Conservation (phyloP, 2,113 vertebrate species). For the Perognathus longimembris region DNA sequence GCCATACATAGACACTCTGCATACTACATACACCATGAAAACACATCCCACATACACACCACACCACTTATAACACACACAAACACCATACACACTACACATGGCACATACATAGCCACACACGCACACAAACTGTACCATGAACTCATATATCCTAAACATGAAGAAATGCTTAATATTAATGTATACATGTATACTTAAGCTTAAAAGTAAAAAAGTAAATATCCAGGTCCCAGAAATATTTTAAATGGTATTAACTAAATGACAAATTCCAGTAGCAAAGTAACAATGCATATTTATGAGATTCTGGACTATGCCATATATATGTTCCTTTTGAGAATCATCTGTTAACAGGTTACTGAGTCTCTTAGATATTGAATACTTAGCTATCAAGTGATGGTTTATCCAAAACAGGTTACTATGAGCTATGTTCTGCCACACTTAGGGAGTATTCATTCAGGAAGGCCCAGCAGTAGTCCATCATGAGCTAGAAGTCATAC, state of each 20-base stretch:
- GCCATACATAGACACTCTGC: too few relatives aligned
- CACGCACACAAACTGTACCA: too few relatives aligned
- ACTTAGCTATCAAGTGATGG: neutral
- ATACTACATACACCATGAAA: too few relatives aligned
- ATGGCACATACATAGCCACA: too few relatives aligned
- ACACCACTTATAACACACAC: too few relatives aligned
- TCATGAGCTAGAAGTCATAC: neutral
- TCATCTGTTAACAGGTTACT: neutral
- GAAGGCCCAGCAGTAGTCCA: neutral
- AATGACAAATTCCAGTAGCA: neutral
- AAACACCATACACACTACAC: too few relatives aligned
- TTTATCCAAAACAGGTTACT: neutral
- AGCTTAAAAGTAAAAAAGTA: constrained; percentile 36
- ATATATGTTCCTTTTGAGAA: constrained; percentile 4
- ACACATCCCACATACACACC: too few relatives aligned
- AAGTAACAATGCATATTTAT: neutral
- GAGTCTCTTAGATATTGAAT: neutral
- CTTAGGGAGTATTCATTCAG: neutral
- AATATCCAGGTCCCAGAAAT: neutral
- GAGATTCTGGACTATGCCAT: neutral
- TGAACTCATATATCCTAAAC: too few relatives aligned
- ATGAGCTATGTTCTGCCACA: neutral
- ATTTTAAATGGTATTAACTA: neutral
- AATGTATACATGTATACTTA: neutral
- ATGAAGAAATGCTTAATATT: constrained; percentile 20